Evolutionary conservation across 30 jellyfish, hydroid and myxozoan genomes (phyloP).

Genomic region (Clytia hemisphaerica): DNA sequence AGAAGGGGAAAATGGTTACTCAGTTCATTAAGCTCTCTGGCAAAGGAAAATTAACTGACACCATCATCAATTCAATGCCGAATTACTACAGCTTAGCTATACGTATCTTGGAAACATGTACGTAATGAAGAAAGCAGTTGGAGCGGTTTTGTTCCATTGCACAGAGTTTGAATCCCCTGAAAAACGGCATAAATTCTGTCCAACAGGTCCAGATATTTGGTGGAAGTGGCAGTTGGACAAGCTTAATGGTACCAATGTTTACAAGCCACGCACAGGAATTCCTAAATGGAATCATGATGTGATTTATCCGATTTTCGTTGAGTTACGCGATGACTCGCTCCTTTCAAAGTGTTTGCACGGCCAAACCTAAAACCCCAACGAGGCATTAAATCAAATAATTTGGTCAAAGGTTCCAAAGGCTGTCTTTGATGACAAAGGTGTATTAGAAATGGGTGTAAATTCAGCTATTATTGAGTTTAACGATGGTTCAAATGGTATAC

Average conservation of each 20-base stretch:
- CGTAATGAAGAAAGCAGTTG: slow-evolving; percentile 22
- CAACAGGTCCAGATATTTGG: not conserved
- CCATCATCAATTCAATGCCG: slow-evolving; percentile 28
- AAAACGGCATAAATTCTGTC: not conserved
- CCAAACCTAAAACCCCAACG: slow-evolving; percentile 1
- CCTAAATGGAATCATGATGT: slow-evolving; percentile 30
- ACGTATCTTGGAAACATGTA: slow-evolving; percentile 11
- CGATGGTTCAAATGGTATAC: slow-evolving; percentile 12
- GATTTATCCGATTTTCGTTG: not conserved
- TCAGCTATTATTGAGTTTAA: slow-evolving; percentile 16
- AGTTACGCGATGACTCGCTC: not conserved
- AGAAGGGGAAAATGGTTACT: too few species aligned
- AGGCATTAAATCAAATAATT: slow-evolving; percentile 1
- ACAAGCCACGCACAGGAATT: too few species aligned
- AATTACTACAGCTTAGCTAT: slow-evolving; percentile 28
- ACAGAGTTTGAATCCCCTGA: slow-evolving; percentile 6
- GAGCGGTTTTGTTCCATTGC: slow-evolving; percentile 21
- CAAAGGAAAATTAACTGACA: slow-evolving; percentile 26
- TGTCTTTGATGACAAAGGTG: not conserved
- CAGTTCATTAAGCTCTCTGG: too few species aligned
- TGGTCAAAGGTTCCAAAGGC: slow-evolving; percentile 10
- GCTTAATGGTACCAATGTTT: not conserved
- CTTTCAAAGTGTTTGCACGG: slow-evolving; percentile 13
- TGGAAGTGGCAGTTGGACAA: slow-evolving; percentile 7
- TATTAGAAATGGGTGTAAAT: slow-evolving; percentile 8